These are phyloP conservation scores for Drosophila dives DNA, from an alignment of 2,888 invertebrate genomes.

Conservation along the genomic window DNA sequence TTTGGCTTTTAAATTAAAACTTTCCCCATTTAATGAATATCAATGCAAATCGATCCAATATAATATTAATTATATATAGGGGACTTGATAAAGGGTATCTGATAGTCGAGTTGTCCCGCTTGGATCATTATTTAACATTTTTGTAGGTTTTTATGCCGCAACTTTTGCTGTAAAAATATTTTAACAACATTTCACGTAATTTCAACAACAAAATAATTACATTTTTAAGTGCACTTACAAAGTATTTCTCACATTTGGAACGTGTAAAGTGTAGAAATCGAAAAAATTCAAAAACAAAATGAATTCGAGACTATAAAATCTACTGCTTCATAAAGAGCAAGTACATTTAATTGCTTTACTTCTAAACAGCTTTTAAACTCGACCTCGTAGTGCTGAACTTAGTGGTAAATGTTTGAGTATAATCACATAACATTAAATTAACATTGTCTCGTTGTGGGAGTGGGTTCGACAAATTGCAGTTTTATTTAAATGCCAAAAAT, in stretches of 20 bases:
- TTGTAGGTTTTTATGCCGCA: constrained; percentile 60
- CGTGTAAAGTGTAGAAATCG: constrained; percentile 49
- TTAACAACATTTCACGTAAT: constrained; percentile 78
- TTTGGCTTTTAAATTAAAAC: neutral
- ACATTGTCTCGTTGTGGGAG: constrained; percentile 40
- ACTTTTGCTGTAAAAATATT: constrained; percentile 73
- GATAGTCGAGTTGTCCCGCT: neutral
- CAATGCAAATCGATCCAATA: neutral
- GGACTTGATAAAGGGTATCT: neutral
- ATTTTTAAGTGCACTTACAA: constrained; percentile 69
- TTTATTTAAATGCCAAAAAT: constrained; percentile 82
- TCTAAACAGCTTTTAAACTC: neutral
- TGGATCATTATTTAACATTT: constrained; percentile 9
- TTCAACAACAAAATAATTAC: constrained; percentile 73
- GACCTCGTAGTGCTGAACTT: constrained; percentile 32
- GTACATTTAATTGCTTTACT: neutral
- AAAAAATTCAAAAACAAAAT: neutral
- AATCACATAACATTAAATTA: constrained; percentile 72
- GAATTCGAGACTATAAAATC: neutral
- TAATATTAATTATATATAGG: fast-evolving
- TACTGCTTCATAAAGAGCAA: neutral
- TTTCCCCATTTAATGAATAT: neutral
- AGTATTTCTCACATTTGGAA: constrained; percentile 64
- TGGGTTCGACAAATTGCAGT: constrained; percentile 77
- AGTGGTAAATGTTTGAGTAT: constrained; percentile 53